Evolutionary conservation across 2,113 vertebrate species (phyloP), one percentile per base, ranked within the genome.

Genomic region (Sinocyclocheilus anophthalmus): DNA sequence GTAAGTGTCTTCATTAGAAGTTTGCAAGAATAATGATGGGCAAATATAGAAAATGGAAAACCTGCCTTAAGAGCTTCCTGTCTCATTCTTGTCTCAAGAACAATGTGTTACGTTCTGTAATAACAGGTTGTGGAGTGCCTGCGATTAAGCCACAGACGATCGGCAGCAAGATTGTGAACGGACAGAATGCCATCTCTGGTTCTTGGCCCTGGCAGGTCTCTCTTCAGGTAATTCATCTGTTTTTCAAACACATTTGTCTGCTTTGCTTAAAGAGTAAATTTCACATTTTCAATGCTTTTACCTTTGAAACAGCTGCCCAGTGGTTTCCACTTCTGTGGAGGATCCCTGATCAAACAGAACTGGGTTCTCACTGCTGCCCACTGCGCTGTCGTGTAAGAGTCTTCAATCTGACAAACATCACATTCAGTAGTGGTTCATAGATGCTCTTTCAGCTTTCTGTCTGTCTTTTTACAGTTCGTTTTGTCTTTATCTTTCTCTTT

Each of bases 341-440:
- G 93, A 5, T 94, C 94, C 59, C 93, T 95, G 84, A 93, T 95
- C 91, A 94, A 84, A 0, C 75, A 93, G 65, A 5, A 91, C 83
- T 95, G 94, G 94, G 94, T 94, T 22, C 89, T 94, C 81, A 95
- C 93, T 0, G 94, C 94, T 0, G 93, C 94, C 84, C 94, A 95
- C 87, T 95, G 94, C 0, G 78, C 63, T 1, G 90, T 94, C 76
- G 90, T 2, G 93, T 94, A 89, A 89, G 90, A 20, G 16, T 20
- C 7, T 72, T 72, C 18, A 72, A 11, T 42, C 69, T 73, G 24
- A 79, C 79, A 76, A 33, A 76, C 13, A 13, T 20, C 18, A 14
- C 13, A 42, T 30, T 39, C 26, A 78, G 1, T 12, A 72, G 18
- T n/a, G 9, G 1, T 12, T 73, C 12, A 42, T 0, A 72, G 20